Evolutionary conservation across 1,140 invertebrate species (phyloP), one percentile per base, ranked within the genome.

Genomic region (Caenorhabditis brenneri): DNA sequence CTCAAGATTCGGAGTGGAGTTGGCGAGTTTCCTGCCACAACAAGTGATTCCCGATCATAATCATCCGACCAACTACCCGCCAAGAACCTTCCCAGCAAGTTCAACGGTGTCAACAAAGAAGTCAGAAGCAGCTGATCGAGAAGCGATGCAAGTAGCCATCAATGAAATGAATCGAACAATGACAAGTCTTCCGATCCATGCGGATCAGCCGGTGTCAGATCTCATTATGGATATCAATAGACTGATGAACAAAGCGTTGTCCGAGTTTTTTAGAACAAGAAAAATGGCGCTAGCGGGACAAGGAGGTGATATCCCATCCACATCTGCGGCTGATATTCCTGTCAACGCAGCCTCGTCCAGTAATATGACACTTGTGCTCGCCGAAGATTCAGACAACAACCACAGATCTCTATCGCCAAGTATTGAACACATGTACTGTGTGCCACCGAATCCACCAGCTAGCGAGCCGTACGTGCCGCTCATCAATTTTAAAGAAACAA

Each of bases 21-120:
- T 74, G 9, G 6, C 33, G 36, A 74, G 65, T 31, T 74, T 74
- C 33, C 12, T 74, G 1, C 65, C 65, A 9, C 3, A 24, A n/a
- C 19, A 74, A 74, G 36, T 74, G 36, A 24, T 74, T 27, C 65
- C 65, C 19, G 65, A 74, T 74, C 36, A 74, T 12, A 39, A 74
- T 74, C 65, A 74, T 46, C 65, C 65, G 22, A 36, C 33, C 36
- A 74, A 74, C 46, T 74, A 12, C 19, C 36, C 36, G 10, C 65
- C 65, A 2, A 42, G 65, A 42, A 74, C 65, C 2, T 10, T 36
- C 46, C 65, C 36, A 4, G 36, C 36, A 10, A 22, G 36, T n/a
- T n/a, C n/a, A 27, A 55, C 7, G 5, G 9, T 27, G 53, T 15
- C 36, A 15, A 15, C 31, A 7, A 33, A 24, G 31, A 65, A 58